Base-by-base conservation (phyloP, 2,797 vertebrate genomes). In the Sphenodon punctatus region DNA sequence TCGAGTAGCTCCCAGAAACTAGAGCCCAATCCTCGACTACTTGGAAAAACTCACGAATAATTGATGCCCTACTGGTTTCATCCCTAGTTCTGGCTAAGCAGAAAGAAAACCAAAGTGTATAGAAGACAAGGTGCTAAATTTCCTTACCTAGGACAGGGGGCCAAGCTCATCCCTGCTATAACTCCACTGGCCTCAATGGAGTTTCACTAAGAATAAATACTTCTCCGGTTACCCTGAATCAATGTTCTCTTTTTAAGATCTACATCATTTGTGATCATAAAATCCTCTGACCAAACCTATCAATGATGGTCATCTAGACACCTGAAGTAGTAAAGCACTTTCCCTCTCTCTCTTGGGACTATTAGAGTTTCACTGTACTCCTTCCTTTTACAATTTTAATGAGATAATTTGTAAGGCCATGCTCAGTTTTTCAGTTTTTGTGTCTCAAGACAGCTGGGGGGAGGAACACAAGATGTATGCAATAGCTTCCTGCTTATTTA, bases 381-480 rank as follows among this genome's bases (percentile, higher is more conserved):
- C 88, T 81, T 82, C 67, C 81, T 79, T 51, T 84, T 89, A 74
- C 74, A 87, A 87, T 63, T 81, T 87, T 87, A 84, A 89, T 85
- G 41, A 87, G 67, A 56, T 71, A 70, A 85, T 87, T 82, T 87
- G 81, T 85, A 75, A 87, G 70, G 64, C 51, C 60, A 41, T n/a
- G 16, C 27, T 66, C 69, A 63, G 51, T 55, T 72, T 84, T 85
- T 78, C 53, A 67, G 59, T 81, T 78, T 88, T 64, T 78, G 22
- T 56, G 34, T 86, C 66, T 80, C 43, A 42, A 67, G 48, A 76
- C 38, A 84, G 45, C 49, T 67, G 56, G 17, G 36, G 25, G 25
- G 41, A 20, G 32, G 67, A 43, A 32, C 55, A 45, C 53, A 56
- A 55, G n/a, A 61, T 46, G 8, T 32, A 41, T 38, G 45, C 63